Evolutionary conservation across 2,797 vertebrate species (phyloP).

Genomic region (Lemur catta): DNA sequence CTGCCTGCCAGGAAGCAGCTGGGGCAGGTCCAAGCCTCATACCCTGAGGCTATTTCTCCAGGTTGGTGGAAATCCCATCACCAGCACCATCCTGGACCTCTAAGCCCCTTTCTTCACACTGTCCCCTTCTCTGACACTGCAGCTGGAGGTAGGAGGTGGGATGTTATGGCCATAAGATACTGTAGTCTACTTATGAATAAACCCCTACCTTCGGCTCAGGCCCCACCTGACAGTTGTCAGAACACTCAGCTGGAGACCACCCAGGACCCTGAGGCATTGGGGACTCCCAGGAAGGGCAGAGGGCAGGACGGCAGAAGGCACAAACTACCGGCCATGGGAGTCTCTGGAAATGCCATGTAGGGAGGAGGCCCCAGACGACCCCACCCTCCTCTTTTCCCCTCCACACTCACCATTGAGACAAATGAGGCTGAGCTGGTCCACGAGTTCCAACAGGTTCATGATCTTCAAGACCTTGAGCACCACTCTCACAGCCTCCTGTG

Average conservation of each 20-base stretch:
- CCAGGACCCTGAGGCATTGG: not conserved
- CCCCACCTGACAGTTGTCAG: not conserved
- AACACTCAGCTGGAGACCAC: not conserved
- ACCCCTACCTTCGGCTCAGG: not conserved
- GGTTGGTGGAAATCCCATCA: not conserved
- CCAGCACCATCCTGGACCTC: not conserved
- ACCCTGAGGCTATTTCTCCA: not conserved
- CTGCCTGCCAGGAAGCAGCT: not conserved
- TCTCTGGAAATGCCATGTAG: not conserved
- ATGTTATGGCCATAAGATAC: not conserved
- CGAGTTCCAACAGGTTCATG: constrained; percentile 40
- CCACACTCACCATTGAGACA: constrained; percentile 57
- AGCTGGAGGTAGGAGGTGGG: not conserved
- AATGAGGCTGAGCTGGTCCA: constrained; percentile 8
- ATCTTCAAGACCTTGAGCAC: not conserved
- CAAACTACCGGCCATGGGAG: not conserved
- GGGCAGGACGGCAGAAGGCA: not conserved
- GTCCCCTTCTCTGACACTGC: not conserved
- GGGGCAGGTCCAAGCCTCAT: not conserved
- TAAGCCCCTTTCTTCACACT: not conserved
- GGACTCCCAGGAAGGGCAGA: not conserved
- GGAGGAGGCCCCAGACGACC: no score
- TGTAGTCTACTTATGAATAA: not conserved
- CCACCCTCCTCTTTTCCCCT: not conserved
- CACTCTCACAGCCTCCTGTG: constrained; percentile 21